phyloP scores from a whole-genome alignment of 2,888 invertebrate species.

The Pterobdella sp. region DNA sequence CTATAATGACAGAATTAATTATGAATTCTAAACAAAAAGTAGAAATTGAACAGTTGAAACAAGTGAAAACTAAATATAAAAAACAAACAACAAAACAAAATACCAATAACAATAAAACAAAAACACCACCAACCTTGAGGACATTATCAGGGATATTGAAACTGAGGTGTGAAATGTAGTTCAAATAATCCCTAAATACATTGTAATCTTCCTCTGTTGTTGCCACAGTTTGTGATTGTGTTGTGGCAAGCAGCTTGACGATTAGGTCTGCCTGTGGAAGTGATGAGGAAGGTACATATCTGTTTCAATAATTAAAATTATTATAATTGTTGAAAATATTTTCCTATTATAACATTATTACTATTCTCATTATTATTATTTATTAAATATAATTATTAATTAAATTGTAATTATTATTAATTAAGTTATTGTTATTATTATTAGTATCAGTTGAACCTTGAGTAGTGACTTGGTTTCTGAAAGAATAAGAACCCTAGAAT shows the following conservation, averaged over 20 bases:
- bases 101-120: not conserved
- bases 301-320: not conserved
- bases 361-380: too few relatives aligned
- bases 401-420: too few relatives aligned
- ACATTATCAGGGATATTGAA: not conserved
- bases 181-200: not conserved
- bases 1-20: too few relatives aligned
- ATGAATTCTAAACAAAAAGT: too few relatives aligned
- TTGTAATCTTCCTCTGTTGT: not conserved
- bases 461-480: conserved; percentile 4
- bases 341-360: too few relatives aligned
- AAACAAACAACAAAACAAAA: not conserved
- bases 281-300: not conserved
- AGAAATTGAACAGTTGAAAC: not conserved
- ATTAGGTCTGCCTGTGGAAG: not conserved
- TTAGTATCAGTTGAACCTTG: not conserved
- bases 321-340: not conserved
- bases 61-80: not conserved
- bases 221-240: not conserved
- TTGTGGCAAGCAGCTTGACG: not conserved
- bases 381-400: too few relatives aligned
- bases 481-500: not conserved
- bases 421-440: too few relatives aligned
- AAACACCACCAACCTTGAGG: not conserved
- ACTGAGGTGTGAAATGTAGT: not conserved